Evolutionary conservation across 1,140 invertebrate species (phyloP).

Genomic region (Euura saliciscinereae): DNA sequence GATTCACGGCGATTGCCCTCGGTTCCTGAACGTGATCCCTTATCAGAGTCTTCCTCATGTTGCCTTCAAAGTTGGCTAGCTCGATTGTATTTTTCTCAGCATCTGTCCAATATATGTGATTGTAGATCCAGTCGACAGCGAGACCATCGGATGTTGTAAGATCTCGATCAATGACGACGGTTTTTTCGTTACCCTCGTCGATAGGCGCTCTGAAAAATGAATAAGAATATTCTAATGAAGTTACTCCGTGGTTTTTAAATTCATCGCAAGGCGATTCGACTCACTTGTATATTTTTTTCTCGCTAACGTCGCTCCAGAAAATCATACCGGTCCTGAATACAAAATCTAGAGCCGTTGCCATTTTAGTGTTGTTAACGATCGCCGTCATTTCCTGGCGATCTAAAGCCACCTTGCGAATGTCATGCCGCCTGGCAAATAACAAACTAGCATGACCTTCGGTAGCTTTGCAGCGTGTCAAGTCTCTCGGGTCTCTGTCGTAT

Average conservation of each 20-base stretch:
- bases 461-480: conserved; percentile 85
- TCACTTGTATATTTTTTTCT: conserved; percentile 89
- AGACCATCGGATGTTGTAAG: conserved; percentile 90
- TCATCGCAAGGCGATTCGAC: conserved; percentile 28
- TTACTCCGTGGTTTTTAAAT: conserved; percentile 1
- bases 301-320: conserved; percentile 92
- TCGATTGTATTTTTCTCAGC: conserved; percentile 90
- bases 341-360: conserved; percentile 86
- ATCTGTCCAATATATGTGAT: conserved; percentile 96
- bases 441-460: conserved; percentile 85
- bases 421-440: conserved; percentile 81
- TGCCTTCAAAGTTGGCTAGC: conserved; percentile 86
- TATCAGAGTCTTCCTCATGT: conserved; percentile 87
- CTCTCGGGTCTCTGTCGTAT: conserved; percentile 84
- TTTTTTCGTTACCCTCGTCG: conserved; percentile 85
- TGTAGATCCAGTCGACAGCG: conserved; percentile 96
- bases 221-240: conserved; percentile 15
- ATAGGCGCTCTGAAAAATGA: conserved; percentile 76
- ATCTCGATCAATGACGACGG: conserved; percentile 81
- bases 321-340: conserved; percentile 90
- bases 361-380: conserved; percentile 86
- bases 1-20: conserved; percentile 93
- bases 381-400: conserved; percentile 90
- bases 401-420: conserved; percentile 88
- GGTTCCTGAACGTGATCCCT: conserved; percentile 88